Conservation (phyloP, 1,140 invertebrate species). For the Pantala flavescens region DNA sequence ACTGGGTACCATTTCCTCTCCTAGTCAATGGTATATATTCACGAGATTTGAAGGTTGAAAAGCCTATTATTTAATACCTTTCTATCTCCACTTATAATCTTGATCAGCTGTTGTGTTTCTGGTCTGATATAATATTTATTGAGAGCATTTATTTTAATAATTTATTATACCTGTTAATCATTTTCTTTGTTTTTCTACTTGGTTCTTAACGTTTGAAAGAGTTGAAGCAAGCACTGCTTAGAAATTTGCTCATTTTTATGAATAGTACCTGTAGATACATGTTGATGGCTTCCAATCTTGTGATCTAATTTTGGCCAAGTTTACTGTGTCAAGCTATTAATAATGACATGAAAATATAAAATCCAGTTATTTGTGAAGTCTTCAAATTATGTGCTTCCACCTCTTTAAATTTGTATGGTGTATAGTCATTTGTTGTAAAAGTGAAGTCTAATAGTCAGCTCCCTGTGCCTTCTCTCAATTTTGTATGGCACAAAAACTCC, state of each 20-base stretch:
- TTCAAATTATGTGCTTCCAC: neutral
- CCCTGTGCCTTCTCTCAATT: neutral
- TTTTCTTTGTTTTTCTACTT: neutral
- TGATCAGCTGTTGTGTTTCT: neutral
- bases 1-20: neutral
- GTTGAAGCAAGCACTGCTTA: neutral
- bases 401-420: neutral
- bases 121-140: conserved; percentile 11
- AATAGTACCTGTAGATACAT: neutral
- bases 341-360: neutral
- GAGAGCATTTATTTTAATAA: neutral
- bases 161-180: neutral
- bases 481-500: neutral
- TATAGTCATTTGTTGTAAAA: neutral
- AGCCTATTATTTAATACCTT: neutral
- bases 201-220: neutral
- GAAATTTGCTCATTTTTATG: neutral
- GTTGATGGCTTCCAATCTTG: neutral
- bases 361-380: neutral
- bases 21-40: neutral
- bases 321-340: neutral
- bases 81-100: neutral
- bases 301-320: neutral
- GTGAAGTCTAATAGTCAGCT: neutral
- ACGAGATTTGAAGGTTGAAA: neutral